These are phyloP conservation scores for Peromyscus polionotus DNA, from an alignment of 2,113 vertebrate species.

Conservation along the genomic window DNA sequence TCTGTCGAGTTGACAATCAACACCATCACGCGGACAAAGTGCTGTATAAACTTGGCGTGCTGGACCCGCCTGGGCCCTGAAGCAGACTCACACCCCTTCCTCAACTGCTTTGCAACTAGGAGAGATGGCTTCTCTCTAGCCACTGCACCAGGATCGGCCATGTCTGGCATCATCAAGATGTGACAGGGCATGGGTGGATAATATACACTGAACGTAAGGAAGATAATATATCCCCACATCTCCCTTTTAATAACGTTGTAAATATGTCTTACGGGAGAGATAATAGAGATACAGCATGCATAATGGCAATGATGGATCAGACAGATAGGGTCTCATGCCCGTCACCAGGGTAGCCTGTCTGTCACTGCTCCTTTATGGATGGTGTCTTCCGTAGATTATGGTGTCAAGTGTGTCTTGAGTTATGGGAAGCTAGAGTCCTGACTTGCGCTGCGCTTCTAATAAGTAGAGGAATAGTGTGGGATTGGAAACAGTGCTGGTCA, in stretches of 20 bases:
- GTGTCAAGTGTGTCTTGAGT: conserved; percentile 53
- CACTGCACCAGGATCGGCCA: accelerated
- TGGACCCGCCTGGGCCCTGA: no score
- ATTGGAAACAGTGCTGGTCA: accelerated
- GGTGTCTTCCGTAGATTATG: conserved; percentile 37
- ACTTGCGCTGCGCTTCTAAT: conserved; percentile 58
- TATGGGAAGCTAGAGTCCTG: conserved; percentile 2
- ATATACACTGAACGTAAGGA: background rate
- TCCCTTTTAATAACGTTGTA: conserved; percentile 58
- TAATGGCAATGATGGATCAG: conserved; percentile 44
- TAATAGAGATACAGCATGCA: background rate
- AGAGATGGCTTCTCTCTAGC: background rate
- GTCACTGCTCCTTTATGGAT: conserved; percentile 40
- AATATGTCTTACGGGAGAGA: conserved; percentile 57
- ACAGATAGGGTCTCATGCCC: background rate
- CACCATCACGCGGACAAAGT: background rate
- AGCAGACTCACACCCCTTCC: background rate
- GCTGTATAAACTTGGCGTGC: background rate
- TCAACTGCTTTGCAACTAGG: background rate
- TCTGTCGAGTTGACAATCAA: background rate
- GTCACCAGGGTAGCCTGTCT: conserved; percentile 34
- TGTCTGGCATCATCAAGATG: background rate
- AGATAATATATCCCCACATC: conserved; percentile 68
- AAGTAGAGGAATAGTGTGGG: background rate
- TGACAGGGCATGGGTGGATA: background rate